These are phyloP conservation scores for Phyllopteryx taeniolatus DNA, from an alignment of 2,113 vertebrate genomes.

Conservation along the genomic window DNA sequence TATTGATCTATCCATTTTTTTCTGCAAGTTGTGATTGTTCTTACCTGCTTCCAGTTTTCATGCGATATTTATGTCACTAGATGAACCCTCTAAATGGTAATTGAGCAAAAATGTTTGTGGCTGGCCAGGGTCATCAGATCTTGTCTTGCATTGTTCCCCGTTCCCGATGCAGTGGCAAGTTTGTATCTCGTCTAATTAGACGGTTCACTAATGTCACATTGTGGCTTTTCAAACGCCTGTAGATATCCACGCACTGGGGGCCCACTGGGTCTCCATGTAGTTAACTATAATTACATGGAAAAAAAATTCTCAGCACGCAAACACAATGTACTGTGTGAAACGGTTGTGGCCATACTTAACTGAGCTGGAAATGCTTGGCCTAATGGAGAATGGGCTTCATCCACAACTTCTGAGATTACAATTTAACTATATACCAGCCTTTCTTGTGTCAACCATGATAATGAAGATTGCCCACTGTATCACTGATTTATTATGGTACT, in stretches of 20 bases:
- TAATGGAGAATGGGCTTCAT: neutral
- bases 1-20: too few relatives aligned
- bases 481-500: conserved; percentile 32
- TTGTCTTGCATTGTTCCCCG: neutral
- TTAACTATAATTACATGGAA: neutral
- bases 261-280: neutral
- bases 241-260: neutral
- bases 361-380: neutral
- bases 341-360: neutral
- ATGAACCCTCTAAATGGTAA: neutral
- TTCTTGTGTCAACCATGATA: neutral
- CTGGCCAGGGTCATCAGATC: neutral
- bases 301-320: neutral
- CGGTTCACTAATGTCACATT: neutral
- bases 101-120: neutral
- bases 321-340: neutral
- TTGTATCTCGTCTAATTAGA: conserved; percentile 1
- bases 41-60: neutral
- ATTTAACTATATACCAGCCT: neutral
- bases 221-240: neutral
- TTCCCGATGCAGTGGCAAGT: neutral
- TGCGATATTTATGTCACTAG: neutral
- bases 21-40: too few relatives aligned
- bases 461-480: conserved; percentile 16
- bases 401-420: neutral